Conservation (phyloP, 37 sponge, comb jelly and placozoan genomes). For the Geodia barretti region DNA sequence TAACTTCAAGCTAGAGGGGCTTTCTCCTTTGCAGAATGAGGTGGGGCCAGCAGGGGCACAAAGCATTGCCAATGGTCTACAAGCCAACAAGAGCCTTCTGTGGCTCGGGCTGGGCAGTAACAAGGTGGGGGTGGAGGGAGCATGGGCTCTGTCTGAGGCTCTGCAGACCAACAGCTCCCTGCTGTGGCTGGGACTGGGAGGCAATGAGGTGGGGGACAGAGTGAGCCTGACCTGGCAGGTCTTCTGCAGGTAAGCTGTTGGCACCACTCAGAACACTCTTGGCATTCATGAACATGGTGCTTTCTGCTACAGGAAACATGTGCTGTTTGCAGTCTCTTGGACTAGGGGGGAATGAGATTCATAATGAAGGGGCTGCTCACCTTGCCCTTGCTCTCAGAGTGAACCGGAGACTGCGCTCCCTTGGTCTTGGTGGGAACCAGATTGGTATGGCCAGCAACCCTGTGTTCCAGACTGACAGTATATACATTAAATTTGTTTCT, state of each 20-base stretch:
- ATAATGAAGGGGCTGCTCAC: slow-evolving; percentile 74
- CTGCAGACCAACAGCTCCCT: slow-evolving; percentile 61
- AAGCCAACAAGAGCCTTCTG: slow-evolving; percentile 55
- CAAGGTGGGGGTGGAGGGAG: slow-evolving; percentile 75
- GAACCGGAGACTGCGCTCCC: slow-evolving; percentile 70
- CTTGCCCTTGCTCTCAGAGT: slow-evolving; percentile 69
- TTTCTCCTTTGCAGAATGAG: slow-evolving; percentile 88
- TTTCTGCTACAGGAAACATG: slow-evolving; percentile 31
- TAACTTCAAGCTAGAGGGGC: slow-evolving; percentile 75
- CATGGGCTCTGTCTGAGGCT: slow-evolving; percentile 75
- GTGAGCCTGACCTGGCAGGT: slow-evolving; percentile 71
- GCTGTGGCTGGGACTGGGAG: slow-evolving; percentile 86
- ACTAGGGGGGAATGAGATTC: slow-evolving; percentile 86
- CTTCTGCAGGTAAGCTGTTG: slow-evolving; percentile 57
- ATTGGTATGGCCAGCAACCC: slow-evolving; percentile 43
- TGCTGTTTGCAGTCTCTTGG: slow-evolving; percentile 76
- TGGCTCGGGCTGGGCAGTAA: slow-evolving; percentile 91
- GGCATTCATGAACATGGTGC: no score
- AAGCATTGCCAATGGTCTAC: slow-evolving; percentile 73
- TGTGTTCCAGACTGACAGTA: not conserved
- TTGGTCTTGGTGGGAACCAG: slow-evolving; percentile 82
- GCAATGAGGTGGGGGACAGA: slow-evolving; percentile 80
- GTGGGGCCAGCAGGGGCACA: slow-evolving; percentile 71
- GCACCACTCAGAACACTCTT: not conserved
- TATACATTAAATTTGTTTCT: not conserved